Evolutionary conservation across 1,140 invertebrate species (phyloP).

Genomic region (Ooceraea biroi): DNA sequence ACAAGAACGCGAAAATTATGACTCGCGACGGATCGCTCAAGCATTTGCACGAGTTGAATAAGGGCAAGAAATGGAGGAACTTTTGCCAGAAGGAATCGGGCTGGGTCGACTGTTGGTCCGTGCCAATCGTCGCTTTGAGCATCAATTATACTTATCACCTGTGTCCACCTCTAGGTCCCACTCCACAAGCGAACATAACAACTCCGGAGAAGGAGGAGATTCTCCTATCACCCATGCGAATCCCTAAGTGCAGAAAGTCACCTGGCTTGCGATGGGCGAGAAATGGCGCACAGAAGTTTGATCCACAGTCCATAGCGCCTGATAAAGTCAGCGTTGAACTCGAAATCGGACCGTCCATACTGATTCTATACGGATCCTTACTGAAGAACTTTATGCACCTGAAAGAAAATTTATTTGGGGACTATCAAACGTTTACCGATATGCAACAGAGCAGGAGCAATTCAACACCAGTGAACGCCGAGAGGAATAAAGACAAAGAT

Average conservation of each 20-base stretch:
- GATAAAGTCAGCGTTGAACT: conserved; percentile 96
- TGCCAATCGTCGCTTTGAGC: conserved; percentile 96
- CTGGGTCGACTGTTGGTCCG: conserved; percentile 98
- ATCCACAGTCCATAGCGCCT: conserved; percentile 93
- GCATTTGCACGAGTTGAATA: conserved; percentile 86
- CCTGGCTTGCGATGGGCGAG: conserved; percentile 90
- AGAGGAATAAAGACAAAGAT: conserved; percentile 85
- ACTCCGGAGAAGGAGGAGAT: conserved; percentile 98
- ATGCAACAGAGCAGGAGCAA: conserved; percentile 90
- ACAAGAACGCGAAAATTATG: conserved; percentile 95
- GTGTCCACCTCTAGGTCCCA: conserved; percentile 93
- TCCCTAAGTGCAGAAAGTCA: conserved; percentile 92
- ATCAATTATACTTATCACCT: conserved; percentile 97
- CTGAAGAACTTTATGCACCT: conserved; percentile 95
- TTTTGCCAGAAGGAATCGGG: conserved; percentile 93
- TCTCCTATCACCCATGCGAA: conserved; percentile 95
- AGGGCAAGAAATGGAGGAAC: conserved; percentile 94
- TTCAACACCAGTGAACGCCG: conserved; percentile 73
- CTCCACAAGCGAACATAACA: conserved; percentile 95
- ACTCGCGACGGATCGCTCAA: conserved; percentile 90
- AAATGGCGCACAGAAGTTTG: conserved; percentile 92
- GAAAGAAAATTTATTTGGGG: conserved; percentile 98
- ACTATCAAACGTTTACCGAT: conserved; percentile 97
- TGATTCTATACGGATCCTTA: conserved; percentile 96
- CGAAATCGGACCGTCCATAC: conserved; percentile 96